Conservation (phyloP, 2,113 vertebrate genomes). For the Chaetorhynchus papuensis region DNA sequence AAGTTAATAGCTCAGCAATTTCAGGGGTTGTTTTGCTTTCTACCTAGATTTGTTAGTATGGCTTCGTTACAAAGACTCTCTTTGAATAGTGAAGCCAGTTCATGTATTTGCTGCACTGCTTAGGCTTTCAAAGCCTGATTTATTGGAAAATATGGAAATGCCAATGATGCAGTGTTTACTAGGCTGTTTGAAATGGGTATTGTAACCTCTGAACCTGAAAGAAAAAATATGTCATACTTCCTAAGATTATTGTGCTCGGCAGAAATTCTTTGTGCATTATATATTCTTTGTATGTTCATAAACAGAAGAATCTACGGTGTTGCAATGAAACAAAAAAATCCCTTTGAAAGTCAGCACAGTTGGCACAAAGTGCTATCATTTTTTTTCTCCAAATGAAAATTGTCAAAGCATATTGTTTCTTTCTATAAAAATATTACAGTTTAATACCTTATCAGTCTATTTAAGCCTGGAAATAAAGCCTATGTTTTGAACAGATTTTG, state of each 20-base stretch:
- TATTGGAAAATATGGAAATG: background rate
- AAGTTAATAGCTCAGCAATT: background rate
- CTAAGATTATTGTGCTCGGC: background rate
- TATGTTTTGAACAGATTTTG: background rate
- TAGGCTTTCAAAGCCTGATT: background rate
- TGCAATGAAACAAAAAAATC: slow-evolving; percentile 34
- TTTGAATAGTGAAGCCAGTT: background rate
- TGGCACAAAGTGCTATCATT: slow-evolving; percentile 26
- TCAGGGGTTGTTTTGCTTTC: background rate
- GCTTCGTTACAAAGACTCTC: background rate
- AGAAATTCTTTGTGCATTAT: slow-evolving; percentile 16
- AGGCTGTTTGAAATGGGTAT: slow-evolving; percentile 23
- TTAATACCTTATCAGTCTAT: slow-evolving; percentile 18
- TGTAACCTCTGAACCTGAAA: slow-evolving; percentile 1
- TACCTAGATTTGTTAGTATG: background rate
- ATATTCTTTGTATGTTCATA: slow-evolving; percentile 34
- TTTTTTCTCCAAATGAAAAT: slow-evolving; percentile 41
- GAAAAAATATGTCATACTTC: background rate
- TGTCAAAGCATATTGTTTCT: background rate
- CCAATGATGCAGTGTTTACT: background rate
- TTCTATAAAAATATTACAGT: slow-evolving; percentile 26
- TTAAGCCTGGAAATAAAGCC: slow-evolving; percentile 24
- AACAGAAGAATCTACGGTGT: background rate
- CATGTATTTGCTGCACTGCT: background rate
- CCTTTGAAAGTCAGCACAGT: background rate